Evolutionary conservation across 2,888 invertebrate species (phyloP).

Genomic region (Eilema sororculum): DNA sequence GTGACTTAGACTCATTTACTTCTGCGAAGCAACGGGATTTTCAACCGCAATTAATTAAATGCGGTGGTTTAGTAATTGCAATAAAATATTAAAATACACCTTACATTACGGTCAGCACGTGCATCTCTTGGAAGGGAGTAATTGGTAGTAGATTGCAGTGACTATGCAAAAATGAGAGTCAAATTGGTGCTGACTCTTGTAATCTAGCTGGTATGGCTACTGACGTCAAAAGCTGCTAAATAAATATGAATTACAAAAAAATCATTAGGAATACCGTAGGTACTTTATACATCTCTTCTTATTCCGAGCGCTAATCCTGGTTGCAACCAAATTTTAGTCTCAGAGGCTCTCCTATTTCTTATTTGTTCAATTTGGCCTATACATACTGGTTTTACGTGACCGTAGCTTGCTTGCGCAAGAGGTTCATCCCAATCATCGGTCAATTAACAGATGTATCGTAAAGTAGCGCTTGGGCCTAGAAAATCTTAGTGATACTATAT

Average conservation of each 20-base stretch:
- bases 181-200: neutral
- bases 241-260: too few species aligned
- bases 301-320: too few species aligned
- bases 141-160: neutral
- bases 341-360: neutral
- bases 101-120: slow-evolving; percentile 9
- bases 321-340: too few species aligned
- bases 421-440: neutral
- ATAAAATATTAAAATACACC: slow-evolving; percentile 13
- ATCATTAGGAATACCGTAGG: too few species aligned
- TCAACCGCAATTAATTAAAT: slow-evolving; percentile 41
- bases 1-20: slow-evolving; percentile 20
- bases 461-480: too few species aligned
- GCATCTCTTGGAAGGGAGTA: neutral
- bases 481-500: too few species aligned
- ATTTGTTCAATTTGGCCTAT: neutral
- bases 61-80: slow-evolving; percentile 25
- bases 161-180: neutral
- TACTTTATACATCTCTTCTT: neutral
- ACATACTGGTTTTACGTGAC: neutral
- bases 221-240: too few species aligned
- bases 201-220: too few species aligned
- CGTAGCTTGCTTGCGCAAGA: too few species aligned
- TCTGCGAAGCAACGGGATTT: slow-evolving; percentile 40
- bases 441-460: too few species aligned